Percentiles rank a stretch among this genome's conserved stretches.
Evolutionary conservation across 2,113 vertebrate species (phyloP).

Genomic region (Strix aluco): DNA sequence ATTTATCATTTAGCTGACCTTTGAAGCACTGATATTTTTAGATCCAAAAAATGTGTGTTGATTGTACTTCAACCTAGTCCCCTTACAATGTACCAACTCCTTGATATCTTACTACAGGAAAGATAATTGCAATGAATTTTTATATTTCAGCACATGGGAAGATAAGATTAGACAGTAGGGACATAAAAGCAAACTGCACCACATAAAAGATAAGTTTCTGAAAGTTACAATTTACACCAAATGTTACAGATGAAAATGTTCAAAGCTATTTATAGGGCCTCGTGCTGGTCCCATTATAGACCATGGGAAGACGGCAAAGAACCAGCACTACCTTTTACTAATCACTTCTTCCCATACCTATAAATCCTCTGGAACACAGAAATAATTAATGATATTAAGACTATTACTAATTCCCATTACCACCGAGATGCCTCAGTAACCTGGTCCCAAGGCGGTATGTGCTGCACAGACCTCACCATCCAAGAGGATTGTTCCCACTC

Average conservation of each 20-base stretch:
- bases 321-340: not conserved
- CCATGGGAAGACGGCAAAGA: not conserved
- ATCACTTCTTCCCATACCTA: not conserved
- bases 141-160: conserved; percentile 66
- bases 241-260: conserved; percentile 60
- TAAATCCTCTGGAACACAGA: not conserved
- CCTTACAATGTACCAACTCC: conserved; percentile 19
- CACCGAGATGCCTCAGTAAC: not conserved
- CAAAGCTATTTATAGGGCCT: conserved; percentile 46
- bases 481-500: not conserved
- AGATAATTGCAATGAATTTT: conserved; percentile 70
- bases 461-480: not conserved
- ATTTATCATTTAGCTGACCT: conserved; percentile 66
- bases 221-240: conserved; percentile 69
- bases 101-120: conserved; percentile 51
- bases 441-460: not conserved
- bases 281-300: not conserved
- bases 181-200: conserved; percentile 65
- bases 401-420: not conserved
- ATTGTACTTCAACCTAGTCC: conserved; percentile 17
- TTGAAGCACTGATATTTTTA: conserved; percentile 62
- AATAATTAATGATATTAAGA: not conserved
- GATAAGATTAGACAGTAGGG: conserved; percentile 68
- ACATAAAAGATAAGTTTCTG: conserved; percentile 69
- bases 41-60: conserved; percentile 38